These are phyloP conservation scores for Brachionus asplanchnoidis DNA, from an alignment of 1,140 invertebrate genomes.

Conservation along the genomic window DNA sequence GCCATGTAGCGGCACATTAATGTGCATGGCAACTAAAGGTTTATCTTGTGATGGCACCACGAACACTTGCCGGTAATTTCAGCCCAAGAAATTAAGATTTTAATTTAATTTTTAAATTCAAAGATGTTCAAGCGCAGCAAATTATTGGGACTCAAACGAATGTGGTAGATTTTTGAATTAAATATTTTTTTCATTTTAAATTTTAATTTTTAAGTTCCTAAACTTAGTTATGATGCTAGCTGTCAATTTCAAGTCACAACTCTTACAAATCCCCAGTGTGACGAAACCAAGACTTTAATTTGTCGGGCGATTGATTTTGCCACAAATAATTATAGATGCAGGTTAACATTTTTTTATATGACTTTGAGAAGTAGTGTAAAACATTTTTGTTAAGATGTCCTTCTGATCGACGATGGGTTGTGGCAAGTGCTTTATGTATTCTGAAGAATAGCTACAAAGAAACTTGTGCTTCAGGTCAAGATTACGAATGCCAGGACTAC, in stretches of 20 bases:
- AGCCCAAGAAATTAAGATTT: neutral
- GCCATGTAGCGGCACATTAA: neutral
- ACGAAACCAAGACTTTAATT: neutral
- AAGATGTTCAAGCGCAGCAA: neutral
- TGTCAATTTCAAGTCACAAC: constrained; percentile 33
- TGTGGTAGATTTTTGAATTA: neutral
- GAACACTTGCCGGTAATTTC: neutral
- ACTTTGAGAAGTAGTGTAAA: neutral
- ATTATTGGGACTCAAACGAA: constrained; percentile 18
- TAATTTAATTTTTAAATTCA: neutral
- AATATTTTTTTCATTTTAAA: neutral
- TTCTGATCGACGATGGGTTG: neutral
- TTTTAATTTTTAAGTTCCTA: neutral
- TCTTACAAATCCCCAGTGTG: neutral
- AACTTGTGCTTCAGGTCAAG: neutral
- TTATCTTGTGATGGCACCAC: neutral
- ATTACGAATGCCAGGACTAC: constrained; percentile 23
- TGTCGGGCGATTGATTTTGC: neutral
- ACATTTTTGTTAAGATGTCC: neutral
- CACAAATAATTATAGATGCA: neutral
- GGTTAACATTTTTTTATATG: neutral
- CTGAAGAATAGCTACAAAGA: neutral
- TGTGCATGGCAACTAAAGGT: constrained; percentile 1
- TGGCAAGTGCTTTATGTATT: neutral
- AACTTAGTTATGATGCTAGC: neutral